Conservation (phyloP, 2,888 invertebrate genomes). For the Caenorhabditis angaria region DNA sequence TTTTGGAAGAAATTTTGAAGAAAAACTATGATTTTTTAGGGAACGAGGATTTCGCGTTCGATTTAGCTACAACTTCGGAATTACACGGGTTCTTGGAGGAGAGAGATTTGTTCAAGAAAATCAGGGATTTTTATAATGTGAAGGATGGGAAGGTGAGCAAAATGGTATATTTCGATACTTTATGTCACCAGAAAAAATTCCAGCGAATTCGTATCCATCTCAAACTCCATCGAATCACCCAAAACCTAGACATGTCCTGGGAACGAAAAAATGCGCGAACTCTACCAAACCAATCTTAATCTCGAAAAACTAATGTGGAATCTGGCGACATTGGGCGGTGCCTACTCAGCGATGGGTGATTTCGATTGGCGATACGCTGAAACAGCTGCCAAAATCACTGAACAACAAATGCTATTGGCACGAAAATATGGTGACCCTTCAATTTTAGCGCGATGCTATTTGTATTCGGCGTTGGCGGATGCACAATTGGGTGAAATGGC, state of each 20-base stretch:
- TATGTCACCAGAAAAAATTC: neutral
- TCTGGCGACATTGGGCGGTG: slow-evolving; percentile 94
- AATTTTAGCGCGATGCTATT: slow-evolving; percentile 82
- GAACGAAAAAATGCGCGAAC: slow-evolving; percentile 40
- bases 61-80: slow-evolving; percentile 14
- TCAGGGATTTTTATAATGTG: slow-evolving; percentile 21
- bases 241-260: slow-evolving; percentile 35
- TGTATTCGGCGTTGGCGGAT: slow-evolving; percentile 87
- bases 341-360: slow-evolving; percentile 93
- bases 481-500: slow-evolving; percentile 82
- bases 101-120: slow-evolving; percentile 13
- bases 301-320: slow-evolving; percentile 88
- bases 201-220: slow-evolving; percentile 20
- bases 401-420: slow-evolving; percentile 84
- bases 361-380: slow-evolving; percentile 81
- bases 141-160: slow-evolving; percentile 9
- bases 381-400: slow-evolving; percentile 80
- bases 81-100: slow-evolving; percentile 22
- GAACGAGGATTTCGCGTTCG: slow-evolving; percentile 8
- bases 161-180: neutral
- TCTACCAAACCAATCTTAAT: slow-evolving; percentile 75
- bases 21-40: slow-evolving; percentile 15
- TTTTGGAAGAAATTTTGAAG: neutral
- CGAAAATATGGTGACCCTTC: slow-evolving; percentile 84
- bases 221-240: slow-evolving; percentile 6